phyloP scores from a whole-genome alignment of 1,140 invertebrate genomes.

The Thaumetopoea pityocampa region DNA sequence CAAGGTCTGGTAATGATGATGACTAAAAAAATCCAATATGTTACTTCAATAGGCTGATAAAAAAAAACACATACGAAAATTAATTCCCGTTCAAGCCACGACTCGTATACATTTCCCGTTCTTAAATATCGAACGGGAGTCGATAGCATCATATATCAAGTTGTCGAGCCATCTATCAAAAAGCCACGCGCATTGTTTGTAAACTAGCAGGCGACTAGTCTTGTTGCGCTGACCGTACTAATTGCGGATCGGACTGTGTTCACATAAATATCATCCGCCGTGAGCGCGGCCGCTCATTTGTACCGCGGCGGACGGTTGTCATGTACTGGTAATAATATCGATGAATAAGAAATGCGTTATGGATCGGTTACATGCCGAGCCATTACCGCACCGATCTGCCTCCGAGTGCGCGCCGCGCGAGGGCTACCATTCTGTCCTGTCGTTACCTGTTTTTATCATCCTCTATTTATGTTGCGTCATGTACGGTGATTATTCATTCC shows the following conservation, averaged over 20 bases:
- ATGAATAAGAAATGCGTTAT: slow-evolving; percentile 74
- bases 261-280: slow-evolving; percentile 63
- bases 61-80: too few species aligned
- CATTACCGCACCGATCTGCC: slow-evolving; percentile 52
- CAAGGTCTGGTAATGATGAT: too few species aligned
- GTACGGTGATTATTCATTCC: slow-evolving; percentile 34
- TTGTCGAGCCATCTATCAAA: slow-evolving; percentile 18
- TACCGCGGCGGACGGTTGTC: slow-evolving; percentile 62
- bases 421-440: slow-evolving; percentile 49
- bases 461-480: slow-evolving; percentile 33
- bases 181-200: slow-evolving; percentile 18
- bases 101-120: slow-evolving; percentile 11
- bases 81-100: slow-evolving; percentile 1
- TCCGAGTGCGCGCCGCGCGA: slow-evolving; percentile 30
- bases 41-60: too few species aligned
- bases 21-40: too few species aligned
- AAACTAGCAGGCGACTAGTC: slow-evolving; percentile 20
- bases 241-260: slow-evolving; percentile 64
- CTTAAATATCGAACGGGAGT: slow-evolving; percentile 12
- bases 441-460: slow-evolving; percentile 41
- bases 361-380: slow-evolving; percentile 64
- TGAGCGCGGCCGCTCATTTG: slow-evolving; percentile 63
- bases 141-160: slow-evolving; percentile 17
- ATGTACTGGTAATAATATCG: slow-evolving; percentile 68
- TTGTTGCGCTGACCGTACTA: slow-evolving; percentile 43